Conservation (phyloP, 2,113 vertebrate species). For the Campylomormyrus numenius region DNA sequence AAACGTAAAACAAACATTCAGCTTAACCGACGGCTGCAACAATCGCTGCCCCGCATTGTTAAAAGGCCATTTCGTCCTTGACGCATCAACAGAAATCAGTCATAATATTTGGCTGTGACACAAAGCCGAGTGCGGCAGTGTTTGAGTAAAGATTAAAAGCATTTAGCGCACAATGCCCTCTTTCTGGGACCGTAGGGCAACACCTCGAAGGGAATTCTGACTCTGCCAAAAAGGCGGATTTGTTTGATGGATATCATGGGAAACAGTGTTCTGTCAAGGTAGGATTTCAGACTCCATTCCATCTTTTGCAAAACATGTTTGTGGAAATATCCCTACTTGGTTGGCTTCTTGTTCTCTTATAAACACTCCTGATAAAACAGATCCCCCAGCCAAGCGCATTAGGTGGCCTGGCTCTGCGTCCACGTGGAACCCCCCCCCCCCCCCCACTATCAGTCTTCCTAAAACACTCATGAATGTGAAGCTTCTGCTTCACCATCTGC, state of each 20-base stretch:
- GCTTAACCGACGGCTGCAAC: not conserved
- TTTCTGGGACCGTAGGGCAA: not conserved
- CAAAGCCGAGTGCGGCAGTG: not conserved
- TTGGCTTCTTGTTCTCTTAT: constrained; percentile 2
- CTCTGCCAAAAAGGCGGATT: not conserved
- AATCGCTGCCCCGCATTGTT: not conserved
- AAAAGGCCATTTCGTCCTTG: not conserved
- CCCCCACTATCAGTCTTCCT: not conserved
- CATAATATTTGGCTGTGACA: not conserved
- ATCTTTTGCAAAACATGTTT: constrained; percentile 11
- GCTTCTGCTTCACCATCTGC: not conserved
- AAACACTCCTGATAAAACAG: constrained; percentile 4
- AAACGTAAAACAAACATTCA: constrained; percentile 2
- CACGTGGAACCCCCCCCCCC: not conserved
- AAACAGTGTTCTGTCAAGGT: not conserved
- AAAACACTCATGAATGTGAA: not conserved
- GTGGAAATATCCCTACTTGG: constrained; percentile 20
- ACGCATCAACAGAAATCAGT: not conserved
- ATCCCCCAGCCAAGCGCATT: not conserved
- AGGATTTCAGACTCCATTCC: constrained; percentile 3
- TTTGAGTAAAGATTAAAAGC: not conserved
- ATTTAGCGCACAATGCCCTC: not conserved
- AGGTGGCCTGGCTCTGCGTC: not conserved
- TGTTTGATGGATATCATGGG: not conserved
- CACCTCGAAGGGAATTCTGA: not conserved